Evolutionary conservation across 1,140 invertebrate genomes (phyloP).

Genomic region (Delia radicum): DNA sequence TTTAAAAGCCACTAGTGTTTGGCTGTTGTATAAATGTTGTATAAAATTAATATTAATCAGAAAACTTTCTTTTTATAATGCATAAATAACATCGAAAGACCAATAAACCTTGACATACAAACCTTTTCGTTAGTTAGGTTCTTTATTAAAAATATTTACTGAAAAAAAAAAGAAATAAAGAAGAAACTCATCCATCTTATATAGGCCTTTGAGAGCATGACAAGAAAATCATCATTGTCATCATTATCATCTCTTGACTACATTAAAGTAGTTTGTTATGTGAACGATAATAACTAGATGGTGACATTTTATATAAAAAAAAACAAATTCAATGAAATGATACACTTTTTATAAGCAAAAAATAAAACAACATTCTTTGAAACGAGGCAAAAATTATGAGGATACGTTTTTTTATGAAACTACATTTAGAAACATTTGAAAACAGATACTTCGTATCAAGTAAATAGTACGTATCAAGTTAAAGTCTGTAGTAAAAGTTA

Average conservation of each 20-base stretch:
- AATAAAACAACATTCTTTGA: neutral
- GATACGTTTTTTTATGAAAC: too few species aligned
- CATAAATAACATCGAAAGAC: neutral
- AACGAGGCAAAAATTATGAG: too few species aligned
- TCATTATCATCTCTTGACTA: neutral
- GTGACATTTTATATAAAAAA: neutral
- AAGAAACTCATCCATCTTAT: neutral
- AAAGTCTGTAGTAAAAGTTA: too few species aligned
- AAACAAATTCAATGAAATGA: neutral
- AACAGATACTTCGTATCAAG: too few species aligned
- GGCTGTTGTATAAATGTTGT: too few species aligned
- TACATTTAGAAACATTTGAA: too few species aligned
- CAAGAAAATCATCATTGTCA: neutral
- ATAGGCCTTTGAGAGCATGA: neutral
- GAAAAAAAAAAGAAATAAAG: neutral
- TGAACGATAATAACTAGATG: neutral
- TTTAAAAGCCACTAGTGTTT: too few species aligned
- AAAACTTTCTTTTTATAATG: neutral
- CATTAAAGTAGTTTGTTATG: neutral
- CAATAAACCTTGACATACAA: neutral
- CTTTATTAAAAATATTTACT: neutral
- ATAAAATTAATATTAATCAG: neutral
- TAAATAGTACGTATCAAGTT: too few species aligned
- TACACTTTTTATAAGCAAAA: neutral
- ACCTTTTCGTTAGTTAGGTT: neutral